Evolutionary conservation across 2,113 vertebrate genomes (phyloP).

Genomic region (Macquaria ambigua): DNA sequence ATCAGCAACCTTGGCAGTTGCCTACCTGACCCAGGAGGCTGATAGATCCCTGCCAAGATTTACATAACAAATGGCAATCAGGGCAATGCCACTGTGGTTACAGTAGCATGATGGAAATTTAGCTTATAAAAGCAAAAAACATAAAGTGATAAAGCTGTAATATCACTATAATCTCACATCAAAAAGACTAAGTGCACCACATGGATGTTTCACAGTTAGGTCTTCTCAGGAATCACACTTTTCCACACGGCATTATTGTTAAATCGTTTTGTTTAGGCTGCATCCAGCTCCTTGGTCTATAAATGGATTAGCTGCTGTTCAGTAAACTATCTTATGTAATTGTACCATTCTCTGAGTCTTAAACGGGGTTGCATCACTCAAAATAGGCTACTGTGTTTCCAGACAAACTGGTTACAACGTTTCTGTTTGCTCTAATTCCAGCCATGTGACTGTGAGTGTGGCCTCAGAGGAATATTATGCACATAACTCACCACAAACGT

Average conservation of each 20-base stretch:
- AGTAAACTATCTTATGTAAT: conserved; percentile 67
- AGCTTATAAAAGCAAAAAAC: background rate
- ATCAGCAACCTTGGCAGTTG: conserved; percentile 74
- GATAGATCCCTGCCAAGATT: conserved; percentile 67
- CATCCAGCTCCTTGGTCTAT: conserved; percentile 38
- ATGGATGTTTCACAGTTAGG: conserved; percentile 10
- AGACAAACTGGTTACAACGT: conserved; percentile 74
- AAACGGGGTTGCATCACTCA: conserved; percentile 52
- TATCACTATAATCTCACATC: background rate
- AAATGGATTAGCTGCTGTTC: conserved; percentile 56
- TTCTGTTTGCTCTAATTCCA: conserved; percentile 61
- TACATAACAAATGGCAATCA: conserved; percentile 78
- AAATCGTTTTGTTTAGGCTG: conserved; percentile 52
- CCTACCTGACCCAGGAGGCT: conserved; percentile 69
- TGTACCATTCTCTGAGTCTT: conserved; percentile 47
- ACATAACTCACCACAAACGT: conserved; percentile 21
- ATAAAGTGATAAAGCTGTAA: background rate
- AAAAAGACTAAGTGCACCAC: background rate
- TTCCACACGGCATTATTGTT: conserved; percentile 2
- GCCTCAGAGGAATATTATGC: conserved; percentile 25
- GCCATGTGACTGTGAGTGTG: conserved; percentile 54
- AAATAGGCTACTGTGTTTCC: conserved; percentile 74
- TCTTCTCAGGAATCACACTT: conserved; percentile 10
- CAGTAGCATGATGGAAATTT: conserved; percentile 21
- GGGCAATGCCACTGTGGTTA: conserved; percentile 42